phyloP scores from a whole-genome alignment of 2,888 invertebrate genomes.

The Macaria notata region DNA sequence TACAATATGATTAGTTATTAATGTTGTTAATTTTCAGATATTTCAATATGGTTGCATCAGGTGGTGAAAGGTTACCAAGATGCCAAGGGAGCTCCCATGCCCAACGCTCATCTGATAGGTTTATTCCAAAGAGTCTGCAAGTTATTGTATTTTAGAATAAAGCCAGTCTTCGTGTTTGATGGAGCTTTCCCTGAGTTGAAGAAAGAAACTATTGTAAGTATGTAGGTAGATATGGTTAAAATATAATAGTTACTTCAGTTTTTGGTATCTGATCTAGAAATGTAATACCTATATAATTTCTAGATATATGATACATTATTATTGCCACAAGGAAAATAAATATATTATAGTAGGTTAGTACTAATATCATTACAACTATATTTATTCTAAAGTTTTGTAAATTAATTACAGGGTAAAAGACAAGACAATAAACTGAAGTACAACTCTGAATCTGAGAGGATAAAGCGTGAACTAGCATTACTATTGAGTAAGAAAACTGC shows the following conservation, averaged over 20 bases:
- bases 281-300: no score
- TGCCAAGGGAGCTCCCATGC: conserved; percentile 88
- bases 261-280: no score
- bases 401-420: conserved; percentile 85
- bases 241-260: no score
- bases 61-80: conserved; percentile 97
- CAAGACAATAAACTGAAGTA: conserved; percentile 88
- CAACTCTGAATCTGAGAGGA: conserved; percentile 86
- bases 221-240: conserved; percentile 77
- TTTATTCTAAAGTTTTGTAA: no score
- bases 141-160: conserved; percentile 95
- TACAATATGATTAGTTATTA: no score
- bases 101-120: conserved; percentile 96
- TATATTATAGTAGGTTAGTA: no score
- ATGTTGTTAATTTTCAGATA: conserved; percentile 84
- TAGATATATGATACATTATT: no score
- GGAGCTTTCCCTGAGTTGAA: conserved; percentile 96
- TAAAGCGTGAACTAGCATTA: conserved; percentile 87
- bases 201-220: conserved; percentile 93
- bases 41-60: conserved; percentile 99
- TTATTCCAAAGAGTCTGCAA: conserved; percentile 98
- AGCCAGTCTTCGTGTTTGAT: conserved; percentile 99
- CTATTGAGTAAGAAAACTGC: conserved; percentile 90
- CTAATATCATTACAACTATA: no score
- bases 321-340: no score